These are phyloP conservation scores for Polietes domitor DNA, from an alignment of 2,888 invertebrate genomes.

Conservation along the genomic window DNA sequence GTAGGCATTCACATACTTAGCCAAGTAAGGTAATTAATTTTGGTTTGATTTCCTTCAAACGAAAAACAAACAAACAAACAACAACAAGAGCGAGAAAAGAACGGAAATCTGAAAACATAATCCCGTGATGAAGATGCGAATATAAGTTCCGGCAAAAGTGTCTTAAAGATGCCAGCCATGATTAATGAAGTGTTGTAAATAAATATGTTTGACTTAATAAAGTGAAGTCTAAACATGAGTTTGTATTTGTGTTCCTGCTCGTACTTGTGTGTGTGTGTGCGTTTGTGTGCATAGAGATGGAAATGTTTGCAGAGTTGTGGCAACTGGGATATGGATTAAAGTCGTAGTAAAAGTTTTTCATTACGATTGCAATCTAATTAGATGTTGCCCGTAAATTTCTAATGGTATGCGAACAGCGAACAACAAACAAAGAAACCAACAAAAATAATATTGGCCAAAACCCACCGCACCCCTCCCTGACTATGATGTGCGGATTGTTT, in stretches of 20 bases:
- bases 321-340: background rate
- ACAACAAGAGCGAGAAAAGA: background rate
- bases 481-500: background rate
- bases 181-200: conserved; percentile 21
- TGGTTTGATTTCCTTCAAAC: background rate
- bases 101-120: background rate
- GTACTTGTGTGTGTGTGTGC: background rate
- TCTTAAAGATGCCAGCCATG: conserved; percentile 4
- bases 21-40: background rate
- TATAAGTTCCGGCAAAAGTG: background rate
- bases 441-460: no score
- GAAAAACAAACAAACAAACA: background rate
- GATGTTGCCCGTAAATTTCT: background rate
- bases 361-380: conserved; percentile 24
- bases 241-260: background rate
- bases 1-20: background rate
- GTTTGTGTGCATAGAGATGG: background rate
- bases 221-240: background rate
- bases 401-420: background rate
- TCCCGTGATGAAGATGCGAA: background rate
- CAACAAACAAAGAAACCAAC: background rate
- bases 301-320: background rate
- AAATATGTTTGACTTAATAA: conserved; percentile 7
- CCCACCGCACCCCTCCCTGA: background rate
- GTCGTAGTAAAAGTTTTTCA: conserved; percentile 10